These are phyloP conservation scores for Heliconius cydno DNA, from an alignment of 2,888 invertebrate genomes.

Conservation along the genomic window DNA sequence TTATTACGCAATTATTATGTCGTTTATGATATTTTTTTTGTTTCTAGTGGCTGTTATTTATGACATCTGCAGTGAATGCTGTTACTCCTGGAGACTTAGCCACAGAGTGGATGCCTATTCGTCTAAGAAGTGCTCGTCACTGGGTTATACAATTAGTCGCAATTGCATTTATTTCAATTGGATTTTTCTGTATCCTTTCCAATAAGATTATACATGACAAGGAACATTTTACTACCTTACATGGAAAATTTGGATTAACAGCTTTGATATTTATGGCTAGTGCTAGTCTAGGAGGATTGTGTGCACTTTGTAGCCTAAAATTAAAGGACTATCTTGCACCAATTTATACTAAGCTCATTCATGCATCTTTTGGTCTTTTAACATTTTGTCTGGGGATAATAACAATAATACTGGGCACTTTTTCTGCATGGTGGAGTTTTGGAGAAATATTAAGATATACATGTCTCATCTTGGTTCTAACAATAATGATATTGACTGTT, in stretches of 20 bases:
- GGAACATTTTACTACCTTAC: conserved; percentile 69
- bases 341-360: conserved; percentile 75
- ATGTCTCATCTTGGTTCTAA: conserved; percentile 63
- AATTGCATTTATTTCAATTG: conserved; percentile 61
- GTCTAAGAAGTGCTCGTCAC: conserved; percentile 76
- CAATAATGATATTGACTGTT: conserved; percentile 70
- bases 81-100: conserved; percentile 78
- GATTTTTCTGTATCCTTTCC: conserved; percentile 72
- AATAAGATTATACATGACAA: conserved; percentile 70
- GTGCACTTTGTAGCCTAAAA: conserved; percentile 74
- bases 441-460: conserved; percentile 69
- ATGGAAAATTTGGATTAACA: conserved; percentile 76
- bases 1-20: not conserved
- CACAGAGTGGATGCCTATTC: conserved; percentile 81
- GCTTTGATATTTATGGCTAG: conserved; percentile 69
- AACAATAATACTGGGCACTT: conserved; percentile 70
- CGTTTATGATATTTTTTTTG: not conserved
- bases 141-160: conserved; percentile 75
- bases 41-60: conserved; percentile 77
- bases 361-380: conserved; percentile 70
- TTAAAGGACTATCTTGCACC: conserved; percentile 75
- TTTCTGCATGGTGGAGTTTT: conserved; percentile 73
- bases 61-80: conserved; percentile 78
- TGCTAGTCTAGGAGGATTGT: conserved; percentile 75
- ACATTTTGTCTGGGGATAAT: conserved; percentile 73